Percentiles rank a stretch among this genome's conserved stretches.
phyloP scores from a whole-genome alignment of 2,888 invertebrate genomes.

The Tillus elongatus region DNA sequence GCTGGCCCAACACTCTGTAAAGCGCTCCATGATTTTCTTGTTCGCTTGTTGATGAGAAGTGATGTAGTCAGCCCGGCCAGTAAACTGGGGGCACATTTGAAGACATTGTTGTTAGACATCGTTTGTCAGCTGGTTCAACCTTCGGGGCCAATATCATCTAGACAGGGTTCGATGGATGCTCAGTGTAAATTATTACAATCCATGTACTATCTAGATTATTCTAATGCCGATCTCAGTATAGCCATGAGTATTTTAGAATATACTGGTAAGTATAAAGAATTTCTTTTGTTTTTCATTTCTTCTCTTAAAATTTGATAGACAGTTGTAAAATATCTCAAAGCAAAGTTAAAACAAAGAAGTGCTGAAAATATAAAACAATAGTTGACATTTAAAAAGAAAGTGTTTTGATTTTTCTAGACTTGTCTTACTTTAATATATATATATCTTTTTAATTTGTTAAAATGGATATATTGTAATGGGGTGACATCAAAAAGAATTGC shows the following conservation, averaged over 20 bases:
- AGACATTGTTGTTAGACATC: slow-evolving; percentile 59
- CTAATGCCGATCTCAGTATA: slow-evolving; percentile 59
- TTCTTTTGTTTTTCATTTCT: not conserved
- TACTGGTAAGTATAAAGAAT: slow-evolving; percentile 46
- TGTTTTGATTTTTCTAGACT: no score
- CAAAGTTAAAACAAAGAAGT: not conserved
- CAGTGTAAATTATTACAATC: slow-evolving; percentile 63
- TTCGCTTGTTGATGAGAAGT: slow-evolving; percentile 58
- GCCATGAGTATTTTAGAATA: slow-evolving; percentile 66
- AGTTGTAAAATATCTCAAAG: no score
- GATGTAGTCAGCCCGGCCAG: slow-evolving; percentile 50
- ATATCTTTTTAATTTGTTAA: no score
- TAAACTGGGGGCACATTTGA: slow-evolving; percentile 48
- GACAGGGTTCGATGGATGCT: slow-evolving; percentile 63
- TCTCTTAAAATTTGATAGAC: no score
- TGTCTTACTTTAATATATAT: no score
- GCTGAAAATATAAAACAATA: not conserved
- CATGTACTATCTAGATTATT: slow-evolving; percentile 55
- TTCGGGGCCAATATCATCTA: slow-evolving; percentile 51
- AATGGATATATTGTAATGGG: no score
- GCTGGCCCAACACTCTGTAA: slow-evolving; percentile 70
- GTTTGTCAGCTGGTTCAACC: slow-evolving; percentile 64
- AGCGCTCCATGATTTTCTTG: slow-evolving; percentile 60
- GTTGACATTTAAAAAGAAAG: no score
- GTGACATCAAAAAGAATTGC: no score